Evolutionary conservation across 2,888 invertebrate genomes (phyloP).

Genomic region (Ferdinandea cuprea): DNA sequence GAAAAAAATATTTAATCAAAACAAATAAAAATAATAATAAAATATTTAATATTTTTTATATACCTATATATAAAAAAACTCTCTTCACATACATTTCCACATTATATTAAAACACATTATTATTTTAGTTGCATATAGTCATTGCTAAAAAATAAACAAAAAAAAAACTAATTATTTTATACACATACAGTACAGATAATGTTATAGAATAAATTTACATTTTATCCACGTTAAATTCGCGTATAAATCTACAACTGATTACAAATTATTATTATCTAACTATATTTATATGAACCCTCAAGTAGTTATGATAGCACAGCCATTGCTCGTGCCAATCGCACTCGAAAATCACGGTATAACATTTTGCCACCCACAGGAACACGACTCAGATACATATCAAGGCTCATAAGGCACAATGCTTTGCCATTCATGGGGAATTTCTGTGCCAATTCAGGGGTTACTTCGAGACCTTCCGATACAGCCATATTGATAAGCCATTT

Average conservation of each 20-base stretch:
- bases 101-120: constrained; percentile 50
- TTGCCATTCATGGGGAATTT: constrained; percentile 92
- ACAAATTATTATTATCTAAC: constrained; percentile 13
- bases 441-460: constrained; percentile 81
- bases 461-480: constrained; percentile 83
- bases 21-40: constrained; percentile 56
- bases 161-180: constrained; percentile 50
- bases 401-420: constrained; percentile 90
- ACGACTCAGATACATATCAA: constrained; percentile 88
- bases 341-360: constrained; percentile 88
- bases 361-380: constrained; percentile 88
- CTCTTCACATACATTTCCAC: constrained; percentile 49
- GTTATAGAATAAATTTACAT: constrained; percentile 33
- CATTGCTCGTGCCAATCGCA: constrained; percentile 88
- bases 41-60: constrained; percentile 51
- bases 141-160: too few species aligned
- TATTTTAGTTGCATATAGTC: constrained; percentile 2
- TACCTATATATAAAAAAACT: too few species aligned
- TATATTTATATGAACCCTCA: constrained; percentile 19
- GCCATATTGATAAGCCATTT: constrained; percentile 87
- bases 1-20: constrained; percentile 72
- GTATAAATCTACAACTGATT: constrained; percentile 24
- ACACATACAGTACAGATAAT: constrained; percentile 22
- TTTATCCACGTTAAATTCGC: neutral
- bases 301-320: constrained; percentile 82